phyloP scores from a whole-genome alignment of 2,888 invertebrate species.

The Petrophora chlorosata region DNA sequence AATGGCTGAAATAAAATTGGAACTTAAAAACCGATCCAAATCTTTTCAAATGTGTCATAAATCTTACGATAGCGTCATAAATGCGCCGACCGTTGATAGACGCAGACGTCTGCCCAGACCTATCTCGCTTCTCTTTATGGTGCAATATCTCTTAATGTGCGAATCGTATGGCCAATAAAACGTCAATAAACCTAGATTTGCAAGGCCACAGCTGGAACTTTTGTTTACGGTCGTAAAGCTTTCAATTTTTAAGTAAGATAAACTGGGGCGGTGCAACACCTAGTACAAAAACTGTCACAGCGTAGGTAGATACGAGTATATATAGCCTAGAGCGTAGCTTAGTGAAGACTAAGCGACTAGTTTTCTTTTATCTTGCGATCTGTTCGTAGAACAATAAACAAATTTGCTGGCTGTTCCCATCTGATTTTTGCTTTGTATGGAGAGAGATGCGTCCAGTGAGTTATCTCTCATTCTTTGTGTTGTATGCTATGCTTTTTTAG shows the following conservation, averaged over 20 bases:
- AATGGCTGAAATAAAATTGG: neutral
- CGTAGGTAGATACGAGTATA: no score
- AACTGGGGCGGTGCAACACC: neutral
- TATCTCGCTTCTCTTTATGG: neutral
- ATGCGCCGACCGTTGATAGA: neutral
- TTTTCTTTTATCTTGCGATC: no score
- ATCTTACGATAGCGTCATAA: conserved; percentile 4
- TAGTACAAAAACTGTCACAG: neutral
- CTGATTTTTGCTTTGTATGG: no score
- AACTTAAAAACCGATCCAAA: neutral
- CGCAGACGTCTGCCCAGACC: neutral
- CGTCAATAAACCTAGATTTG: conserved; percentile 7
- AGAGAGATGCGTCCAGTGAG: no score
- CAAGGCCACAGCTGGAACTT: conserved; percentile 3
- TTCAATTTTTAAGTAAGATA: neutral
- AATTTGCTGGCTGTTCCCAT: no score
- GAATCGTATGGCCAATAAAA: conserved; percentile 8
- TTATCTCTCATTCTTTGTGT: no score
- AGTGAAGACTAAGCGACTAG: no score
- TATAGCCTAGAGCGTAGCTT: no score
- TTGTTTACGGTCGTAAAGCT: neutral
- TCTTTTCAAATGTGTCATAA: neutral
- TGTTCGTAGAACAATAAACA: no score
- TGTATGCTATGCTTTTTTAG: no score
- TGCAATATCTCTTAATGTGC: conserved; percentile 4